Conservation (phyloP, 1,140 invertebrate species). For the Geopemphigus sp. region DNA sequence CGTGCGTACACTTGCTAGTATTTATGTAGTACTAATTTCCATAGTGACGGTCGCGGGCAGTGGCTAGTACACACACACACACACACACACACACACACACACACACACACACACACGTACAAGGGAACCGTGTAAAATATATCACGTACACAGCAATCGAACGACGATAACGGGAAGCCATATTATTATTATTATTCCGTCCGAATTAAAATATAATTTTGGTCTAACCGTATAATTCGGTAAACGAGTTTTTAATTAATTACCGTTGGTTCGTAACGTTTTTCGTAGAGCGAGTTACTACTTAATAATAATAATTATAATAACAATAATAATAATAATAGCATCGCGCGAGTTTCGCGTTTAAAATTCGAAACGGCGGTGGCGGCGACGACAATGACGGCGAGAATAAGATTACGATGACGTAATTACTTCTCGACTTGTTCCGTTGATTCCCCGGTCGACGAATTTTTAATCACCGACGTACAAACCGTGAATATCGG, state of each 20-base stretch:
- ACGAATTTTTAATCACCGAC: too few species aligned
- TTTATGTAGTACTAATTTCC: constrained; percentile 39
- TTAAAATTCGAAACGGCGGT: neutral
- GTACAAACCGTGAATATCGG: too few species aligned
- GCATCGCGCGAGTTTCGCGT: neutral
- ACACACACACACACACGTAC: too few species aligned
- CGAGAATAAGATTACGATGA: too few species aligned
- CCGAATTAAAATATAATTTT: constrained; percentile 21
- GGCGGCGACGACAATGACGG: neutral
- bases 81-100: too few species aligned
- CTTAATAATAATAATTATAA: neutral
- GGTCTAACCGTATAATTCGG: neutral
- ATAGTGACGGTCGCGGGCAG: too few species aligned
- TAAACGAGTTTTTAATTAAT: constrained; percentile 49
- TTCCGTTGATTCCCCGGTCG: too few species aligned
- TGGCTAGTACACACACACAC: too few species aligned
- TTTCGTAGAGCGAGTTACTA: neutral
- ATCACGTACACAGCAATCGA: too few species aligned
- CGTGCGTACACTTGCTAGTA: neutral
- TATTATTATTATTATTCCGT: constrained; percentile 19
- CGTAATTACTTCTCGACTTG: neutral
- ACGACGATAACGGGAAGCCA: neutral
- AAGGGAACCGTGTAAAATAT: neutral
- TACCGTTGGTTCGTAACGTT: constrained; percentile 5
- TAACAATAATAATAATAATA: neutral